Conservation (phyloP, 2,113 vertebrate genomes). For the Xenopus borealis region DNA sequence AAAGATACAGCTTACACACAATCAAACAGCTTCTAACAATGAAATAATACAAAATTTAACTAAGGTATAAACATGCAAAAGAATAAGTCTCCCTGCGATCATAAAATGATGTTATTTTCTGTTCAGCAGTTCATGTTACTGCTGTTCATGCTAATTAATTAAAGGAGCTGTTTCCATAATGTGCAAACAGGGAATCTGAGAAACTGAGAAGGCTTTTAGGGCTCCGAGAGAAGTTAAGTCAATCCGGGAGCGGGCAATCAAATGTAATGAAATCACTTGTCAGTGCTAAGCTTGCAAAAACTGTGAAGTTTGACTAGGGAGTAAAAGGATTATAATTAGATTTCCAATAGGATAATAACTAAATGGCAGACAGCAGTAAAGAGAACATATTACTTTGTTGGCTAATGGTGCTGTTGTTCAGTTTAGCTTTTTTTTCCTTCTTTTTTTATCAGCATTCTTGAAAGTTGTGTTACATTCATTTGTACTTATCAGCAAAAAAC, state of each 20-base stretch:
- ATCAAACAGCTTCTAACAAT: constrained; percentile 52
- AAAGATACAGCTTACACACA: constrained; percentile 10
- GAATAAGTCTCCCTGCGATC: constrained; percentile 69
- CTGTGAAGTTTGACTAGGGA: constrained; percentile 84
- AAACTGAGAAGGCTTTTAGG: constrained; percentile 78
- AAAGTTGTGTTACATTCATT: constrained; percentile 69
- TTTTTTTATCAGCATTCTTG: constrained; percentile 60
- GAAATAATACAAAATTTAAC: constrained; percentile 70
- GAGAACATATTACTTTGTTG: constrained; percentile 79
- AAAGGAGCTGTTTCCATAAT: constrained; percentile 79
- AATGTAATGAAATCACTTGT: constrained; percentile 91
- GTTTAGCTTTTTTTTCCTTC: constrained; percentile 58
- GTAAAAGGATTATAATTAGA: constrained; percentile 88
- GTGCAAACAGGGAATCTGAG: constrained; percentile 79
- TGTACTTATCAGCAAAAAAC: constrained; percentile 71
- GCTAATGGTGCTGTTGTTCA: constrained; percentile 72
- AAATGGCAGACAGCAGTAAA: constrained; percentile 80
- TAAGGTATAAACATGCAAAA: constrained; percentile 70
- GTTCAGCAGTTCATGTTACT: constrained; percentile 85
- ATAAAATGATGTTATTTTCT: constrained; percentile 83
- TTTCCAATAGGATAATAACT: constrained; percentile 86
- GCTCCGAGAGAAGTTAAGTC: constrained; percentile 73
- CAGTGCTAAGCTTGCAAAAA: constrained; percentile 90
- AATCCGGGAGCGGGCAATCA: constrained; percentile 77
- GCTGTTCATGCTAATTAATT: constrained; percentile 85